Conservation (phyloP, 2,113 vertebrate genomes). For the Mustela lutreola region DNA sequence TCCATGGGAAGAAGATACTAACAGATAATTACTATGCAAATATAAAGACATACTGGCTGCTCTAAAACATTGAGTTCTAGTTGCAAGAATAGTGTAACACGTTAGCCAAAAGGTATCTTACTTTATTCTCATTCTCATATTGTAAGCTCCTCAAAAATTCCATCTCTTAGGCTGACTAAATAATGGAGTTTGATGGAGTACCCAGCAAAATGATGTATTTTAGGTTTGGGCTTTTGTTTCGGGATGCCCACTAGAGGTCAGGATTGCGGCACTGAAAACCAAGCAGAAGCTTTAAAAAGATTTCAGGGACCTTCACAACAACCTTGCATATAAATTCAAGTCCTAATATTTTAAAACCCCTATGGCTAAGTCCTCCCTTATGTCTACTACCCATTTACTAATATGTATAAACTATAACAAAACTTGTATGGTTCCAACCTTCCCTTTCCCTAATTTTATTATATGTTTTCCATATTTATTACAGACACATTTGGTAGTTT, state of each 20-base stretch:
- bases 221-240: neutral
- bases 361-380: neutral
- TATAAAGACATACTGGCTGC: neutral
- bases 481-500: neutral
- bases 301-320: neutral
- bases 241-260: slow-evolving; percentile 86
- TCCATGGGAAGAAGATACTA: neutral
- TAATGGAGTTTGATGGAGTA: neutral
- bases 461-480: neutral
- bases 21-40: neutral
- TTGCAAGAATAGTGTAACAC: neutral
- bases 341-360: neutral
- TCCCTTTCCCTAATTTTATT: neutral
- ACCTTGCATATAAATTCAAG: neutral
- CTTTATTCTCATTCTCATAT: neutral
- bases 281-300: neutral
- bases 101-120: neutral
- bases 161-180: neutral
- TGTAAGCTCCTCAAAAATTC: neutral
- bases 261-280: slow-evolving; percentile 65
- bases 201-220: neutral
- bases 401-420: neutral
- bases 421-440: neutral
- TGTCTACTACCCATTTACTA: neutral
- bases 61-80: neutral